Evolutionary conservation across 1,140 invertebrate species (phyloP).

Genomic region (Hyposmocoma kahamanoa): DNA sequence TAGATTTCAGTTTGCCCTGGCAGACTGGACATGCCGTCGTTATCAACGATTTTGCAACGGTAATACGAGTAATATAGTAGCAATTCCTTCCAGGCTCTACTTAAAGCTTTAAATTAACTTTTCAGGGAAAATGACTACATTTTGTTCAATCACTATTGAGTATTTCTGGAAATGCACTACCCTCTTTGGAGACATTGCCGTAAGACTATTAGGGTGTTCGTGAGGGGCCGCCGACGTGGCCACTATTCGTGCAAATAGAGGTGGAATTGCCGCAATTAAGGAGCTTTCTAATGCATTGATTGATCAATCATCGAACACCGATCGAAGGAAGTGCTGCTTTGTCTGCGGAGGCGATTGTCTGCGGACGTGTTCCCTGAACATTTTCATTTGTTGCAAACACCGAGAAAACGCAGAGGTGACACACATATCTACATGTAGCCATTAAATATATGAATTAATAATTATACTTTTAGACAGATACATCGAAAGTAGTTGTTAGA

Average conservation of each 20-base stretch:
- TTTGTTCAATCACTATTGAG: not conserved
- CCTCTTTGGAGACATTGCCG: constrained; percentile 2
- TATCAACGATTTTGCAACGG: too few species aligned
- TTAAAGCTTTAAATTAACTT: too few species aligned
- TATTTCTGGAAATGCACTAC: not conserved
- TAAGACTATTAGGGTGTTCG: constrained; percentile 23
- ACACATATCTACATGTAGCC: too few species aligned
- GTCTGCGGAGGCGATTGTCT: constrained; percentile 43
- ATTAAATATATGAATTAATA: too few species aligned
- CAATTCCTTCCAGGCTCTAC: too few species aligned
- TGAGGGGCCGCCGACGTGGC: constrained; percentile 21
- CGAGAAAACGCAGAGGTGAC: too few species aligned
- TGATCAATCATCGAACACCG: constrained; percentile 62
- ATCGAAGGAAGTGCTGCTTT: constrained; percentile 51
- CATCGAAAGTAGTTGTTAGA: too few species aligned
- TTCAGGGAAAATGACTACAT: not conserved
- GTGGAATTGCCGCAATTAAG: constrained; percentile 58
- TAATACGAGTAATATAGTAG: too few species aligned
- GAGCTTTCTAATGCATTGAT: constrained; percentile 61
- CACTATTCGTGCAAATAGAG: constrained; percentile 61
- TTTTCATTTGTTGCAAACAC: too few species aligned
- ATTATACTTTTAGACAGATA: too few species aligned
- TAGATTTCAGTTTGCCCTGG: too few species aligned
- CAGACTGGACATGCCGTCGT: too few species aligned
- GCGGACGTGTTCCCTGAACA: constrained; percentile 44